phyloP scores from a whole-genome alignment of 2,797 vertebrate species.

The Anomalospiza imberbis region DNA sequence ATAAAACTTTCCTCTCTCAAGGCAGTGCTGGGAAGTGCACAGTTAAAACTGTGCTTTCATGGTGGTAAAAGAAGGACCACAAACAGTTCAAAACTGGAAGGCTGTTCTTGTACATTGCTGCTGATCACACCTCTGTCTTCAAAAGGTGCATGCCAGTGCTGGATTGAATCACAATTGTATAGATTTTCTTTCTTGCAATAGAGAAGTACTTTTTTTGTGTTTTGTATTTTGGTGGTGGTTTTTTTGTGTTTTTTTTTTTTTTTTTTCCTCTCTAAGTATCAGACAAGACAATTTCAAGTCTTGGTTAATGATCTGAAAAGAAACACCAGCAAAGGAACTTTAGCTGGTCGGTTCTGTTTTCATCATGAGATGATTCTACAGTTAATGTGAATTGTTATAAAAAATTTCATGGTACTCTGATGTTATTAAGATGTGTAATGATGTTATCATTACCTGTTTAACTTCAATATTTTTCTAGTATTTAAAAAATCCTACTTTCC shows the following conservation, averaged over 20 bases:
- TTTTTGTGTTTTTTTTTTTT: not conserved
- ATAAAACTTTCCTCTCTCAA: not conserved
- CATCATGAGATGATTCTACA: not conserved
- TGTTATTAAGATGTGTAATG: not conserved
- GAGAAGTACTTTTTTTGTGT: not conserved
- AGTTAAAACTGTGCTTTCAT: not conserved
- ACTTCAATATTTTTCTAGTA: not conserved
- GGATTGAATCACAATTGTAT: not conserved
- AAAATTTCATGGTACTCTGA: not conserved
- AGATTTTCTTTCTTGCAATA: not conserved
- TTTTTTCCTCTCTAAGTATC: not conserved
- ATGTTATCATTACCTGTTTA: not conserved
- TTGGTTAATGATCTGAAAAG: not conserved
- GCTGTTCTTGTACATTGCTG: not conserved
- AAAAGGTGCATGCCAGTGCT: not conserved
- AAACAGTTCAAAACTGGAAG: not conserved
- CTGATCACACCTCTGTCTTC: not conserved
- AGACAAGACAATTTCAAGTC: not conserved
- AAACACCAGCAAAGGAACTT: not conserved
- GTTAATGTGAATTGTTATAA: not conserved
- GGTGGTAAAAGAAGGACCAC: not conserved
- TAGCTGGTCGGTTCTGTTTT: not conserved
- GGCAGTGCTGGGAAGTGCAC: not conserved
- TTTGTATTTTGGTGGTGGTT: not conserved
- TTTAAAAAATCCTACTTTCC: not conserved